A percentile compares a stretch with the other conserved stretches of the same genome.
These are phyloP conservation scores for Caenorhabditis tropicalis DNA, from an alignment of 1,140 invertebrate species.

Conservation along the genomic window DNA sequence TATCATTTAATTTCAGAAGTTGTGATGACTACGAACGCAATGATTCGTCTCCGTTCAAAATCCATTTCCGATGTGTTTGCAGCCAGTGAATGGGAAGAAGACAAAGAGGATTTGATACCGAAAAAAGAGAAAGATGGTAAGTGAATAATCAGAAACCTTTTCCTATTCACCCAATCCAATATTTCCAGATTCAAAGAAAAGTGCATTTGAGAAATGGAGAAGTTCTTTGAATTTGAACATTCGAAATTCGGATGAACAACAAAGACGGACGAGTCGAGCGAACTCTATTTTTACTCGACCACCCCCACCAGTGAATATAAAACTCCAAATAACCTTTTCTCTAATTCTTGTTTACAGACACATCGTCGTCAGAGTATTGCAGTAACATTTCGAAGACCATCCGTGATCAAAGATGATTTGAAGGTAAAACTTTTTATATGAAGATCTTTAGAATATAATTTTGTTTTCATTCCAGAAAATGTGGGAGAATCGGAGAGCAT, in stretches of 20 bases:
- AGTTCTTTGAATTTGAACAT: neutral
- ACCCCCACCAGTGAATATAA: neutral
- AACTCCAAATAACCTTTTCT: no score
- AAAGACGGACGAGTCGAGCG: neutral
- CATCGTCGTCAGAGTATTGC: conserved; percentile 13
- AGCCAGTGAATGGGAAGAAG: neutral
- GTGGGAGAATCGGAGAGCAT: neutral
- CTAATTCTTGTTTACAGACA: neutral
- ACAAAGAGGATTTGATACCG: conserved; percentile 19
- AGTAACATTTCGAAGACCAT: neutral
- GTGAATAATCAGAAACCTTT: neutral
- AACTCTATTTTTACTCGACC: neutral
- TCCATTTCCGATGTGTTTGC: neutral
- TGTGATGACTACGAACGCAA: neutral
- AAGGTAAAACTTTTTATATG: neutral
- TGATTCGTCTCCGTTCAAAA: neutral
- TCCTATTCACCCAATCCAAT: neutral
- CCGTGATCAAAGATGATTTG: conserved; percentile 15
- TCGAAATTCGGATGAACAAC: neutral
- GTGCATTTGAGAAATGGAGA: neutral
- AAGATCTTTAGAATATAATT: neutral
- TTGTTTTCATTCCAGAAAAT: conserved; percentile 8
- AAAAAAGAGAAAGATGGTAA: neutral
- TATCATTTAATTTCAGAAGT: neutral
- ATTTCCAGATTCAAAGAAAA: neutral